Evolutionary conservation across 2,888 invertebrate species (phyloP).

Genomic region (Apamea sordens): DNA sequence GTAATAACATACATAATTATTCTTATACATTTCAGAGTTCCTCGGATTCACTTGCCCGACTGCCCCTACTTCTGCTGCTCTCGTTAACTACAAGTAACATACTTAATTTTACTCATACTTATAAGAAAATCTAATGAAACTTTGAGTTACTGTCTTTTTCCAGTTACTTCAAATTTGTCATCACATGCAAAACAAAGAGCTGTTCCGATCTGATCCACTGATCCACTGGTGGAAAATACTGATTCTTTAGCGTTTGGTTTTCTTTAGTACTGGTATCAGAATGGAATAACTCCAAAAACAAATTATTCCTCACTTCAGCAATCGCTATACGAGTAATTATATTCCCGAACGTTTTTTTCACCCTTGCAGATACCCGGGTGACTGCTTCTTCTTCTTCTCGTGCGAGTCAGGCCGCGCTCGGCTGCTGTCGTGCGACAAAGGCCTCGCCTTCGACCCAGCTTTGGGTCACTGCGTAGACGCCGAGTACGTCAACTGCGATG

Average conservation of each 20-base stretch:
- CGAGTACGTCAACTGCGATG: constrained; percentile 62
- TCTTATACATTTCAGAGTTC: constrained; percentile 69
- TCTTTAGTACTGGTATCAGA: background rate
- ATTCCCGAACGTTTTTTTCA: constrained; percentile 1
- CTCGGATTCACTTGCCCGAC: constrained; percentile 79
- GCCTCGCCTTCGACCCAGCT: constrained; percentile 76
- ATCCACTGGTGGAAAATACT: background rate
- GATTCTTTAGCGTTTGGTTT: background rate
- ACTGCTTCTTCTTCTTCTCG: constrained; percentile 81
- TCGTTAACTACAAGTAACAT: constrained; percentile 77
- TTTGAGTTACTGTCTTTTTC: background rate
- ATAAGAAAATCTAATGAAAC: background rate
- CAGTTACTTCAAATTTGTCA: background rate
- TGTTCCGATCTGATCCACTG: background rate
- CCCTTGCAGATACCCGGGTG: constrained; percentile 73
- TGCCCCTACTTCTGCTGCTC: constrained; percentile 62
- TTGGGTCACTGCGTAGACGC: constrained; percentile 73
- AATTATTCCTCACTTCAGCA: too few species aligned
- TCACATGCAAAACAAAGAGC: background rate
- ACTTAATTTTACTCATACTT: background rate
- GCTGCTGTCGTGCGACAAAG: constrained; percentile 79
- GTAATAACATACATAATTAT: background rate
- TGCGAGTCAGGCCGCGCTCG: constrained; percentile 76
- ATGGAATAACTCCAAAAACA: background rate
- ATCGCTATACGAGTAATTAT: background rate